These are phyloP conservation scores for Graptemys geographica DNA, from an alignment of 2,797 vertebrate species.

Conservation along the genomic window DNA sequence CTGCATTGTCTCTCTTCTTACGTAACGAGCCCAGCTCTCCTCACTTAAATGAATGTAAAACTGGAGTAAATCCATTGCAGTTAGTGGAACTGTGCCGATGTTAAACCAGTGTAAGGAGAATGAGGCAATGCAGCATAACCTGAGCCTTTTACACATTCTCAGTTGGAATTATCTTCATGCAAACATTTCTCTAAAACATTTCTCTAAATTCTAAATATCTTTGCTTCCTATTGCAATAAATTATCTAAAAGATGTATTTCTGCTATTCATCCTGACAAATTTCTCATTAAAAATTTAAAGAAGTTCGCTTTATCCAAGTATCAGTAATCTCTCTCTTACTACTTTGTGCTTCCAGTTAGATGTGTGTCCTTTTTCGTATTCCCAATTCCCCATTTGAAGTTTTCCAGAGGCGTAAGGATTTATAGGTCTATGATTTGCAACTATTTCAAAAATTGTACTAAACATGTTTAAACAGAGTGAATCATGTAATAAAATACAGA, in stretches of 20 bases:
- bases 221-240: not conserved
- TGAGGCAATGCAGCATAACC: not conserved
- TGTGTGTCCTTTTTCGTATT: not conserved
- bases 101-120: not conserved
- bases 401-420: not conserved
- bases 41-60: not conserved
- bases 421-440: not conserved
- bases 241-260: not conserved
- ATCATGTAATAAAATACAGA: not conserved
- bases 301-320: not conserved
- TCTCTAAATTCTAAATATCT: not conserved
- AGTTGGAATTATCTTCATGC: not conserved
- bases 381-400: not conserved
- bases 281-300: not conserved
- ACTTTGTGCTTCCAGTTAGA: not conserved
- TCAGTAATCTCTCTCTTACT: not conserved
- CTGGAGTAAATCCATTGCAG: not conserved
- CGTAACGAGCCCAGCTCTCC: fast-evolving
- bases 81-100: not conserved
- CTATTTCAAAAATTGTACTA: not conserved
- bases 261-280: not conserved
- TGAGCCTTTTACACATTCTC: not conserved
- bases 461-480: not conserved
- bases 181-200: not conserved
- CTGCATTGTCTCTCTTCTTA: not conserved